Evolutionary conservation across 2,888 invertebrate genomes (phyloP), one percentile per base, ranked within the genome.

Genomic region (Cryptus viduatorius): DNA sequence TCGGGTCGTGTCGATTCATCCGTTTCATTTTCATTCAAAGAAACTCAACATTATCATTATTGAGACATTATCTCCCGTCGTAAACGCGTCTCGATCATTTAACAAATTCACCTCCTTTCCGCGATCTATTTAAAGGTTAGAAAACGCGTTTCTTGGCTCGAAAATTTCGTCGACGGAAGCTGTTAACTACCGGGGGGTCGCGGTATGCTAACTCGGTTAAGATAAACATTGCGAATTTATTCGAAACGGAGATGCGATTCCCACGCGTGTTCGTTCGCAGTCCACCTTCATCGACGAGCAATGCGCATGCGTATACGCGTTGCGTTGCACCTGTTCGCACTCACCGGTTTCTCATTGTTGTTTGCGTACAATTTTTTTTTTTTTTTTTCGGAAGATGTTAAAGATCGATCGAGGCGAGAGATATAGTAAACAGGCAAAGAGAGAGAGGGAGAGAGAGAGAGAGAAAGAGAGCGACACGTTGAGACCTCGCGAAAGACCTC

Each of bases 401-500:
- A 24, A 48, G 69, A 73, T 53, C 37, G 69, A 75, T 75, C 31
- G 72, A 80, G 50, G n/a, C 24, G 48, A 56, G 75, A 67, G 65
- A 69, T 71, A n/a, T 31, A 31, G 24, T 61, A 75, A 50, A 67
- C 37, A 48, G 10, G 24, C 31, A 42, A 44, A 46, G 44, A 29
- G 37, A 5, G 31, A 46, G 64, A 29, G 37, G 29, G 44, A 29
- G 37, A 5, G 31, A 46, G 64, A 29, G 37, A 4, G 59, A 48
- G 24, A 3, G 24, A 61, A 29, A 29, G 37, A 5, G 31, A 46
- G 53, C 16, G 37, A 4, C 59, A 48, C 48, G 69, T 64, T 64
- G 69, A 59, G 72, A 77, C 80, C 83, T 83, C 83, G 83, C 76
- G 64, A 65, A 75, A 83, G 79, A 59, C 83, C 72, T 77, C 76